Conservation (phyloP, 2,113 vertebrate species). For the Chamaea fasciata region DNA sequence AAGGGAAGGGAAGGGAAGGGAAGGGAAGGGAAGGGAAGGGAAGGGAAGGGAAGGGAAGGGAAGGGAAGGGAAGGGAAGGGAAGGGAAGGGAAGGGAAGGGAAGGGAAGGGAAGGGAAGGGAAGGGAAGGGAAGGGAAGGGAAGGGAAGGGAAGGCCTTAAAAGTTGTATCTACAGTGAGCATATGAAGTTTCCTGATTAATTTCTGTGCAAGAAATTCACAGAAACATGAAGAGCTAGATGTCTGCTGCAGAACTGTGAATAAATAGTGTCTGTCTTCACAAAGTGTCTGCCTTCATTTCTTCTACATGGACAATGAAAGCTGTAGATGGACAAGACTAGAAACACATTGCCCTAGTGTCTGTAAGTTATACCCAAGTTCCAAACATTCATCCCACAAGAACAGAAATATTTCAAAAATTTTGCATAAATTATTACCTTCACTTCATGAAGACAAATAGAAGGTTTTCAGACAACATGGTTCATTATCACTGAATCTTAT, state of each 20-base stretch:
- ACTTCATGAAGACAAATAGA: neutral
- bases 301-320: neutral
- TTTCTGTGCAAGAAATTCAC: neutral
- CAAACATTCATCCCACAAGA: neutral
- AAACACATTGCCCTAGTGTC: neutral
- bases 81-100: neutral
- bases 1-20: neutral
- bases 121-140: neutral
- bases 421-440: neutral
- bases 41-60: neutral
- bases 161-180: neutral
- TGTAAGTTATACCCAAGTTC: neutral
- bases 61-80: neutral
- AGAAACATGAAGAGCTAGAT: neutral
- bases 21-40: neutral
- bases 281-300: neutral
- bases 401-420: neutral
- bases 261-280: neutral
- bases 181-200: neutral
- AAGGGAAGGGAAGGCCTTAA: neutral
- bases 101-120: neutral
- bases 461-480: neutral
- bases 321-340: accelerated
- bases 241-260: neutral
- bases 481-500: neutral